These are phyloP conservation scores for Pseudorasbora parva DNA, from an alignment of 2,113 vertebrate genomes.

Conservation along the genomic window DNA sequence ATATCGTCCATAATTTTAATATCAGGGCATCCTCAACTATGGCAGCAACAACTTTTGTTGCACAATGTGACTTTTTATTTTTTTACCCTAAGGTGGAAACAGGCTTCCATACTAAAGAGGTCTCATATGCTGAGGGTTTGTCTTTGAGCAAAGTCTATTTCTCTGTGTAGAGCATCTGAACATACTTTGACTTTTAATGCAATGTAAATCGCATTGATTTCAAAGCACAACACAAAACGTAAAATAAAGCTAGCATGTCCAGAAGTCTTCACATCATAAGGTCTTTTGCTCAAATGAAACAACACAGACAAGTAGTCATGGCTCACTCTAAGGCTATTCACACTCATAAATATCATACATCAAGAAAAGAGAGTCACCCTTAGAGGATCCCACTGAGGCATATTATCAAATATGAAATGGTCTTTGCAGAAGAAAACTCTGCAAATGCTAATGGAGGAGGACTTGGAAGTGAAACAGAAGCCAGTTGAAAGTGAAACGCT, in stretches of 20 bases:
- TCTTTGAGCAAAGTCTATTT: slow-evolving; percentile 13
- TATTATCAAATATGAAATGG: slow-evolving; percentile 50
- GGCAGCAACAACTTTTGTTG: neutral
- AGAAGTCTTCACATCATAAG: slow-evolving; percentile 34
- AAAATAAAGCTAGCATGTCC: slow-evolving; percentile 4
- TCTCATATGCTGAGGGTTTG: neutral
- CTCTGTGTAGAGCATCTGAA: slow-evolving; percentile 17
- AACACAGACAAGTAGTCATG: slow-evolving; percentile 11
- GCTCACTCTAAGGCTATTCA: neutral
- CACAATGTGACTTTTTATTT: neutral
- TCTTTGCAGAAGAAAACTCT: slow-evolving; percentile 39
- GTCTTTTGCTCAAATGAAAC: slow-evolving; percentile 18
- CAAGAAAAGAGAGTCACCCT: slow-evolving; percentile 29
- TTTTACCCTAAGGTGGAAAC: neutral
- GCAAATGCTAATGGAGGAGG: slow-evolving; percentile 49
- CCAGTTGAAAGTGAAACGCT: slow-evolving; percentile 68
- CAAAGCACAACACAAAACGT: neutral
- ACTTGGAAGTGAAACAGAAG: slow-evolving; percentile 53
- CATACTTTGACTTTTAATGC: slow-evolving; percentile 27
- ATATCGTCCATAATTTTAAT: neutral
- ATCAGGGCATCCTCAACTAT: neutral
- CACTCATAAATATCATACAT: slow-evolving; percentile 19
- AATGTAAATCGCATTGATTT: neutral
- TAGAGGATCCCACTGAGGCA: slow-evolving; percentile 22
- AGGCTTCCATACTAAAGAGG: neutral